Conservation (phyloP, 2,888 invertebrate genomes). For the Hipparchia semele region DNA sequence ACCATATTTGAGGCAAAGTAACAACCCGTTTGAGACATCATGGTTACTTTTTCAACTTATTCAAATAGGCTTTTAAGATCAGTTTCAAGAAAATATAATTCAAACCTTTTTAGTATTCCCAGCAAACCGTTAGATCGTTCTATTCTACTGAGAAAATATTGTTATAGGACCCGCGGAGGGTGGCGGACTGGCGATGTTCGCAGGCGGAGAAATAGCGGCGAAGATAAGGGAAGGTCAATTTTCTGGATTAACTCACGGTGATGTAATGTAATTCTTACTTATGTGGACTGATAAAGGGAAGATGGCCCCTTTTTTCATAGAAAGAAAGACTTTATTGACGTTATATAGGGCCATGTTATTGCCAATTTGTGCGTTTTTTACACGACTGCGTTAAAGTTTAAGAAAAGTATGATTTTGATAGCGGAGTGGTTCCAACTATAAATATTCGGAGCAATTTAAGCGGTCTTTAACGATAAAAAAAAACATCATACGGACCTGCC, state of each 20-base stretch:
- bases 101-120: constrained; percentile 11
- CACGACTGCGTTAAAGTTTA: background rate
- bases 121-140: constrained; percentile 15
- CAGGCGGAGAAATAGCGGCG: constrained; percentile 1
- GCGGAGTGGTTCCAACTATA: too few relatives aligned
- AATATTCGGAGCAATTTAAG: too few relatives aligned
- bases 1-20: too few relatives aligned
- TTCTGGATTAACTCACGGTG: constrained; percentile 24
- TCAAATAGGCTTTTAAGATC: background rate
- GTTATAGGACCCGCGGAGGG: constrained; percentile 11
- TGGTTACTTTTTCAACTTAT: background rate
- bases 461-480: too few relatives aligned
- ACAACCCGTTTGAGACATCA: too few relatives aligned
- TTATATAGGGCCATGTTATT: background rate
- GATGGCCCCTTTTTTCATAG: background rate
- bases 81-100: constrained; percentile 6
- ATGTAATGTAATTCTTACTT: constrained; percentile 20
- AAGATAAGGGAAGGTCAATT: constrained; percentile 21
- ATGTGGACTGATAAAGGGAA: constrained; percentile 13
- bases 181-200: background rate
- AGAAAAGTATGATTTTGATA: background rate
- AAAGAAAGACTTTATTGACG: background rate
- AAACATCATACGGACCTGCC: too few relatives aligned
- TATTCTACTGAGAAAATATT: constrained; percentile 17
- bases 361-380: background rate